phyloP scores from a whole-genome alignment of 2,113 vertebrate species.

The Miniopterus natalensis region DNA sequence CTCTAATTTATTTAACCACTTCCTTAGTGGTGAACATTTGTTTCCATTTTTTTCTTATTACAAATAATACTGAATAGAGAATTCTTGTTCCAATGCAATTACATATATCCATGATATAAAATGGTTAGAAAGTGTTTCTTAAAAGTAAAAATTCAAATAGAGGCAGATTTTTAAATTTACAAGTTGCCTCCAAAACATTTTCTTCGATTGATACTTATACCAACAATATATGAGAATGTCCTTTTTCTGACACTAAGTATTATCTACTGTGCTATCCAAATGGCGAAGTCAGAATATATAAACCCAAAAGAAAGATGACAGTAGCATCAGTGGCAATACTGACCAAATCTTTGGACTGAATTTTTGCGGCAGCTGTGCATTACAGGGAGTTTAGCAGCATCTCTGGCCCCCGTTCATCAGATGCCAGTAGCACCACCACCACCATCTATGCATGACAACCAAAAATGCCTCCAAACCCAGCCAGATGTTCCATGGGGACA shows the following conservation, averaged over 20 bases:
- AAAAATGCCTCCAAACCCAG: not conserved
- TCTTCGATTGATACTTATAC: not conserved
- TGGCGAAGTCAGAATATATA: not conserved
- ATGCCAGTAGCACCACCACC: not conserved
- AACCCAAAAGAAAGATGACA: not conserved
- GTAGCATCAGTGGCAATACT: not conserved
- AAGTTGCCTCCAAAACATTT: not conserved
- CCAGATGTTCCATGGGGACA: not conserved
- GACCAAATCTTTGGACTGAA: not conserved
- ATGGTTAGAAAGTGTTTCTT: slow-evolving; percentile 7
- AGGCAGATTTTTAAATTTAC: slow-evolving; percentile 24
- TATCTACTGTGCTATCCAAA: not conserved
- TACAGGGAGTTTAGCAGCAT: not conserved
- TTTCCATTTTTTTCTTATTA: slow-evolving; percentile 1
- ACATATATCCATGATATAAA: not conserved
- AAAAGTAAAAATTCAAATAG: not conserved
- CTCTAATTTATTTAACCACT: not conserved
- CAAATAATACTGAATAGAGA: not conserved
- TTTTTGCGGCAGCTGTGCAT: not conserved
- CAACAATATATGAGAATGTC: not conserved
- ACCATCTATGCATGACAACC: not conserved
- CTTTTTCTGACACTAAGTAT: not conserved
- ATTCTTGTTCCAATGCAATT: not conserved
- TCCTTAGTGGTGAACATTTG: not conserved
- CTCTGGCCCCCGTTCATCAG: not conserved